Evolutionary conservation across 1,140 invertebrate species (phyloP).

Genomic region (Drosophila nasuta): DNA sequence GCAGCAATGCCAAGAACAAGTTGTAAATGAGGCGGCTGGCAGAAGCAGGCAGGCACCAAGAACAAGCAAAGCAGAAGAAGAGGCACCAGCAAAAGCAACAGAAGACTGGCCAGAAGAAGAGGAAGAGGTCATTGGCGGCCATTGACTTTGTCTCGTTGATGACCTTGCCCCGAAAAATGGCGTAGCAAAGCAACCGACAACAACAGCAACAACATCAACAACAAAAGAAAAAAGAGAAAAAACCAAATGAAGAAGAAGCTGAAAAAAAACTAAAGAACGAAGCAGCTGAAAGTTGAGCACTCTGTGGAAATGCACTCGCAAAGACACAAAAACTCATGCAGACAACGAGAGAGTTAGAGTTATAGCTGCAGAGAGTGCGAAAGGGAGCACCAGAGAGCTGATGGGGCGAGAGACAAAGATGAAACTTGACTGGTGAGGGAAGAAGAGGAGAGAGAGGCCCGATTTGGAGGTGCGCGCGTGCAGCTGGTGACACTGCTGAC

Average conservation of each 20-base stretch:
- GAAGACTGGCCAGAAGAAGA: slow-evolving; percentile 64
- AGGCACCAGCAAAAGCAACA: slow-evolving; percentile 14
- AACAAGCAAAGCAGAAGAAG: slow-evolving; percentile 45
- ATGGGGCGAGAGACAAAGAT: neutral
- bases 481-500: slow-evolving; percentile 67
- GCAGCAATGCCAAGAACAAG: slow-evolving; percentile 76
- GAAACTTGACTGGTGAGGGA: neutral
- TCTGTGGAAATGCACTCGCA: slow-evolving; percentile 53
- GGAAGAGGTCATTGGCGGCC: slow-evolving; percentile 84
- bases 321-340: slow-evolving; percentile 30
- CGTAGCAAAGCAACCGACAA: slow-evolving; percentile 58
- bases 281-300: slow-evolving; percentile 50
- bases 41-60: slow-evolving; percentile 32
- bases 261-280: slow-evolving; percentile 19
- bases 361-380: slow-evolving; percentile 8
- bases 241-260: slow-evolving; percentile 25
- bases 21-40: slow-evolving; percentile 72
- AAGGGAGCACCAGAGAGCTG: neutral
- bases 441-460: neutral
- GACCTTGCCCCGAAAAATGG: slow-evolving; percentile 85
- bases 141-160: slow-evolving; percentile 84
- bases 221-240: slow-evolving; percentile 1
- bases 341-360: slow-evolving; percentile 7
- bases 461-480: slow-evolving; percentile 54
- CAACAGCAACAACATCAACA: slow-evolving; percentile 23